These are phyloP conservation scores for Macrophya alboannulata DNA, from an alignment of 2,888 invertebrate genomes.

Conservation along the genomic window DNA sequence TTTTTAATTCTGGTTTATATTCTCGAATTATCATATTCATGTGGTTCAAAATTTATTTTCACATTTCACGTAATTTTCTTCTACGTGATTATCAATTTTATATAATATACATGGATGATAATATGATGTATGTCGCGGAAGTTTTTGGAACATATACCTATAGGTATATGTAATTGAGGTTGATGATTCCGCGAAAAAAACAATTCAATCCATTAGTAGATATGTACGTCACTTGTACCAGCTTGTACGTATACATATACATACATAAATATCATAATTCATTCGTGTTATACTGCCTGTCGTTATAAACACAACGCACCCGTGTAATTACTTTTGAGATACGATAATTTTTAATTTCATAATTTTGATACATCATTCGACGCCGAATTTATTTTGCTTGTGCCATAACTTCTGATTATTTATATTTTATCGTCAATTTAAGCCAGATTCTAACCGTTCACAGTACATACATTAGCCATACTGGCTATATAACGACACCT, in stretches of 20 bases:
- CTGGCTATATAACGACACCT: neutral
- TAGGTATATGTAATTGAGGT: neutral
- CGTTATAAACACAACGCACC: neutral
- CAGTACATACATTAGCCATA: neutral
- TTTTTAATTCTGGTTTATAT: no score
- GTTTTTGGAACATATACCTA: neutral
- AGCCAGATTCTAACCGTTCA: neutral
- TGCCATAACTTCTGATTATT: neutral
- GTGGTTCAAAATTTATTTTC: no score
- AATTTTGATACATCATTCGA: neutral
- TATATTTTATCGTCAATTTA: neutral
- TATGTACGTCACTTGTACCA: neutral
- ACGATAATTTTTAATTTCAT: neutral
- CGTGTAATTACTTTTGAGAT: constrained; percentile 11
- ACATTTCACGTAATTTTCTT: no score
- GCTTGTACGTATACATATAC: no score
- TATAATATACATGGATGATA: no score
- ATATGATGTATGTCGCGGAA: neutral
- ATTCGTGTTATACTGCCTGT: neutral
- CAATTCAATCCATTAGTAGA: neutral
- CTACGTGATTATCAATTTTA: no score
- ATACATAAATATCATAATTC: neutral
- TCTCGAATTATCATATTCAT: no score
- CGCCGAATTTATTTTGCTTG: neutral
- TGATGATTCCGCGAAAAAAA: neutral